Evolutionary conservation across 2,888 invertebrate species (phyloP), one percentile per base, ranked within the genome.

Genomic region (Polylopha cassiicola): DNA sequence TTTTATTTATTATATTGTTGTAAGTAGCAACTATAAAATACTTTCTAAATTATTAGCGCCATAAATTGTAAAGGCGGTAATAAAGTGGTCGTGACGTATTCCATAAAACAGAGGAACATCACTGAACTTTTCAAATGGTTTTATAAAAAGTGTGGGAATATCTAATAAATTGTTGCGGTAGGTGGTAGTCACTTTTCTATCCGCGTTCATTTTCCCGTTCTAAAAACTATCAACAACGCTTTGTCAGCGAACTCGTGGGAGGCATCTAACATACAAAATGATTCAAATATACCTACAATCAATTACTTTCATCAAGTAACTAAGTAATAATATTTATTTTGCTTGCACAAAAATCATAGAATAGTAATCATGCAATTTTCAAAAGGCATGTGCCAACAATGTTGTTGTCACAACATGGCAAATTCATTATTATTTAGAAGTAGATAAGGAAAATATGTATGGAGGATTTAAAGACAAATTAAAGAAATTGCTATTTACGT

Each of bases 101-200:
- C 20, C 7, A 34, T 18, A 18, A 13, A 34, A 23, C 28, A 36
- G 41, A 41, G 30, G 30, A 31, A 41, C 36, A 24, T 29, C 23
- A 29, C 21, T 21, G 32, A 31, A 22, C 18, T 36, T 29, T 36
- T 29, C 27, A 30, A 38, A 32, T 28, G 21, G 24, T 15, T 22
- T 30, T 21, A 36, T 29, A 37, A 48, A 41, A 51, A 48, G 37
- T 45, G 47, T 45, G 50, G 28, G 47, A 47, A 42, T 28, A 30
- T n/a, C 16, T 22, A 41, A 37, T 32, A 36, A 39, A 43, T 45
- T 38, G 33, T 30, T 37, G 37, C 39, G 31, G 23, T 6, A 34
- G 26, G 38, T 26, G 39, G 32, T 24, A 51, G 44, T 53, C 47
- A 51, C 50, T 55, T 53, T 55, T 55, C 50, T 47, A 53, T 51